Percentiles rank a stretch among this genome's conserved stretches.
These are phyloP conservation scores for Tragelaphus imberbis DNA, from an alignment of 2,113 vertebrate species.

Conservation along the genomic window DNA sequence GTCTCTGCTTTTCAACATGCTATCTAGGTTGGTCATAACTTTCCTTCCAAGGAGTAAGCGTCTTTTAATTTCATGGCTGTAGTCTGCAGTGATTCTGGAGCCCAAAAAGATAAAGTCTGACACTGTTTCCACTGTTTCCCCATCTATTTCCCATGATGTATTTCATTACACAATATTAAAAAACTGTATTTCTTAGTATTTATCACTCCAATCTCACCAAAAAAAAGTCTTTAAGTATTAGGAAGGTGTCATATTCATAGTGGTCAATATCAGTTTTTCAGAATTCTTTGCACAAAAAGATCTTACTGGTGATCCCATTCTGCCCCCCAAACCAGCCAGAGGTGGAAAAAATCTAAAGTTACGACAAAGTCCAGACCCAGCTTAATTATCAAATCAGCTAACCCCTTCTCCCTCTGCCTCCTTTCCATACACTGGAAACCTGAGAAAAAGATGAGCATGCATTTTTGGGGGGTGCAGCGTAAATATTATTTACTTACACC, in stretches of 20 bases:
- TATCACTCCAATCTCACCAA: not conserved
- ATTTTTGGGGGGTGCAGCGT: not conserved
- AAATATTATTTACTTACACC: not conserved
- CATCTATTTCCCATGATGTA: not conserved
- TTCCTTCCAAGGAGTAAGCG: no score
- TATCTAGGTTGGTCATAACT: no score
- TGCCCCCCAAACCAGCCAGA: not conserved
- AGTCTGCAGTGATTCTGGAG: no score
- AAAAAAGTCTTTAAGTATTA: not conserved
- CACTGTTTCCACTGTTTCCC: no score
- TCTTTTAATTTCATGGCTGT: no score
- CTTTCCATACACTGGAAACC: not conserved
- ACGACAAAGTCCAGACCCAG: not conserved
- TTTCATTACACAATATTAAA: not conserved
- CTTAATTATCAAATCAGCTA: not conserved
- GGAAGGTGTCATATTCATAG: not conserved
- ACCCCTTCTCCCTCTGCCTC: not conserved
- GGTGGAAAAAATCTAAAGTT: not conserved
- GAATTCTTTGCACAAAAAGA: not conserved
- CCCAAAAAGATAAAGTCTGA: no score
- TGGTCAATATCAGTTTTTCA: not conserved
- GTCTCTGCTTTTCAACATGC: no score
- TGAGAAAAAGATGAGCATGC: not conserved
- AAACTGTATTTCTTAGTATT: not conserved
- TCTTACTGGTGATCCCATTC: not conserved